Evolutionary conservation across 2,797 vertebrate genomes (phyloP).

Genomic region (Enteromius radiatus): DNA sequence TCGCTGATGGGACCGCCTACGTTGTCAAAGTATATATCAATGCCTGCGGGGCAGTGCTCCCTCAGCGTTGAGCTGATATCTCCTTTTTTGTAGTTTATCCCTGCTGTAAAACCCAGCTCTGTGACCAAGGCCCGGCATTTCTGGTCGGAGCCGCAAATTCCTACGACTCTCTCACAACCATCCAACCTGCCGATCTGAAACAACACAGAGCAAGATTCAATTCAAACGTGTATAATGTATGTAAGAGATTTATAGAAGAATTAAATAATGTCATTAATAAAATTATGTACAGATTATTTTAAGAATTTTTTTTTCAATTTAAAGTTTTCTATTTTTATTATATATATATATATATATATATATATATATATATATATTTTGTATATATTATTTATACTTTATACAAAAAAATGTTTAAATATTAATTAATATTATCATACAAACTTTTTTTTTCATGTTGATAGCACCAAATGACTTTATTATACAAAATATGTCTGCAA

Average conservation of each 20-base stretch:
- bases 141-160: constrained; percentile 91
- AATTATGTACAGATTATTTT: neutral
- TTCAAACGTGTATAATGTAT: neutral
- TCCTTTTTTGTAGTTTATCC: constrained; percentile 88
- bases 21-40: constrained; percentile 97
- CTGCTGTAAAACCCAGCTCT: constrained; percentile 87
- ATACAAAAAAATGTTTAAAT: no score
- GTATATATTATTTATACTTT: no score
- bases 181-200: constrained; percentile 87
- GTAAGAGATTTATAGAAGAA: neutral
- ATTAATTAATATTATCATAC: neutral
- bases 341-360: no score
- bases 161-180: constrained; percentile 89
- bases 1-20: constrained; percentile 92
- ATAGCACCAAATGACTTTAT: neutral
- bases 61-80: constrained; percentile 78
- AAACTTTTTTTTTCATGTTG: neutral
- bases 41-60: constrained; percentile 84
- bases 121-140: constrained; percentile 87
- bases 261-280: neutral
- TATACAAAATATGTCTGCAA: neutral
- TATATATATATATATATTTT: no score
- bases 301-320: neutral
- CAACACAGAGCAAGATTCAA: neutral
- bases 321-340: neutral